phyloP scores from a whole-genome alignment of 2,888 invertebrate species.

The Theretra japonica region DNA sequence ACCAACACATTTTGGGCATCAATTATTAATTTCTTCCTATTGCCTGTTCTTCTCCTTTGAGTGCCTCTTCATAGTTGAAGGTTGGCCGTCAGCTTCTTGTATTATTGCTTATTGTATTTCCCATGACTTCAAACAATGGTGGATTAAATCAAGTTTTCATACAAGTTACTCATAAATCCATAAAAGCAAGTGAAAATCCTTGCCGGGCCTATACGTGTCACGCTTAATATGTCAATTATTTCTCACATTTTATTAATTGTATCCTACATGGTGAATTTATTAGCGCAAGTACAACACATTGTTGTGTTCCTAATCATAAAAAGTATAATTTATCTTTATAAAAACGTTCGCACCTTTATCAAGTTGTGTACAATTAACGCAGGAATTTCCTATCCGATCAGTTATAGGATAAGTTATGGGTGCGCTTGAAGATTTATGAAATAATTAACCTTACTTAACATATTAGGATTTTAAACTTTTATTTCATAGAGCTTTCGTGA shows the following conservation, averaged over 20 bases:
- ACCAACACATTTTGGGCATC: background rate
- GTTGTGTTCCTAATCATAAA: slow-evolving; percentile 44
- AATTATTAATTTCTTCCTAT: background rate
- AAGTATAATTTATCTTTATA: slow-evolving; percentile 45
- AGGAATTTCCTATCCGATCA: background rate
- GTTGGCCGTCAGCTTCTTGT: too few relatives aligned
- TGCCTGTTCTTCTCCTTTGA: too few relatives aligned
- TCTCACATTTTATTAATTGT: slow-evolving; percentile 75
- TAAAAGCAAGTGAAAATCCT: slow-evolving; percentile 51
- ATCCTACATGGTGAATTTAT: slow-evolving; percentile 55
- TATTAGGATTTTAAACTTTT: too few relatives aligned
- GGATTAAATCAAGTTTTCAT: slow-evolving; percentile 38
- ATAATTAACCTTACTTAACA: background rate
- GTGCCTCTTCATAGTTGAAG: too few relatives aligned
- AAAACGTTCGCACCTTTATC: slow-evolving; percentile 57
- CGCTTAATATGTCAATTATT: slow-evolving; percentile 72
- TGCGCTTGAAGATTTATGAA: slow-evolving; percentile 6
- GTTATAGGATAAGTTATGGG: background rate
- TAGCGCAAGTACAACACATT: slow-evolving; percentile 45
- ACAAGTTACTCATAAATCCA: slow-evolving; percentile 37
- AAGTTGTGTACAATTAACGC: slow-evolving; percentile 45
- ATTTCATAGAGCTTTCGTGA: background rate
- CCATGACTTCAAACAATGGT: slow-evolving; percentile 10
- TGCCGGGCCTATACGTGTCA: slow-evolving; percentile 50
- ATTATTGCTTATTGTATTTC: too few relatives aligned